Evolutionary conservation across 1,140 invertebrate genomes (phyloP).

Genomic region (Dufourea novaeangliae): DNA sequence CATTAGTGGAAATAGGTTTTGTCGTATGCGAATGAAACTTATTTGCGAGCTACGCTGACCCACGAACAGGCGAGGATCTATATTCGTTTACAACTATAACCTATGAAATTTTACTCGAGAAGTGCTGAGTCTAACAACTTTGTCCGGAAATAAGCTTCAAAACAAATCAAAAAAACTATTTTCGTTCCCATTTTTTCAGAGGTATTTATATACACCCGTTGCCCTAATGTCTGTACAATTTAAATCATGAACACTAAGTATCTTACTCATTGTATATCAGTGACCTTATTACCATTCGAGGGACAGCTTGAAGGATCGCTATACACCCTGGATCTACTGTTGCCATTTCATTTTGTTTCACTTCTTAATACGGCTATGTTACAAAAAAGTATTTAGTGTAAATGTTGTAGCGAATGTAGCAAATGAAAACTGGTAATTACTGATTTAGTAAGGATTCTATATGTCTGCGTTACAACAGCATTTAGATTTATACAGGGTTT

Average conservation of each 20-base stretch:
- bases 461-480: neutral
- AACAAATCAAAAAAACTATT: slow-evolving; percentile 37
- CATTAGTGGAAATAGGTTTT: slow-evolving; percentile 4
- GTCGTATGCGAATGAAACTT: slow-evolving; percentile 23
- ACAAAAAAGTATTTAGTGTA: neutral
- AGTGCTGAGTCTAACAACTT: neutral
- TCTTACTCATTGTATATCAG: neutral
- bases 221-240: neutral
- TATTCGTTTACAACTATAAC: slow-evolving; percentile 2
- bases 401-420: neutral
- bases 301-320: slow-evolving; percentile 43
- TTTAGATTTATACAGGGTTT: neutral
- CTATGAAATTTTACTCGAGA: neutral
- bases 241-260: neutral
- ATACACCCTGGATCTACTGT: slow-evolving; percentile 21
- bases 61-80: neutral
- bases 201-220: slow-evolving; percentile 7
- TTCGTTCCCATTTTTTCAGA: slow-evolving; percentile 32
- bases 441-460: neutral
- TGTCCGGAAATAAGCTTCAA: slow-evolving; percentile 5
- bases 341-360: neutral
- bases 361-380: neutral
- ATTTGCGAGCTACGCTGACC: neutral
- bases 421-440: neutral
- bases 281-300: slow-evolving; percentile 1